Conservation (phyloP, 2,888 invertebrate genomes). For the Aleiodes testaceus region DNA sequence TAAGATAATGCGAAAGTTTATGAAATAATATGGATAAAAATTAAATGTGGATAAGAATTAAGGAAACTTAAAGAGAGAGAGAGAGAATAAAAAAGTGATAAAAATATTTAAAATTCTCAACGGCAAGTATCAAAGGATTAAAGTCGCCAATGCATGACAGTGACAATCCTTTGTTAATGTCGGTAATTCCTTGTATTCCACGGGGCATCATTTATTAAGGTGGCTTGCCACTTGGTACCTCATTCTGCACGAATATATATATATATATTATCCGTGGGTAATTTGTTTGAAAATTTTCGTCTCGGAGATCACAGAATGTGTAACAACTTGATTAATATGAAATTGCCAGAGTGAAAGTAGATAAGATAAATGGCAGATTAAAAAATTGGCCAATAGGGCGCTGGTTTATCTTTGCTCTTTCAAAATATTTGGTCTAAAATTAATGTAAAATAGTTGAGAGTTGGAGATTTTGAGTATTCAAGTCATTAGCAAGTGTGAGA, state of each 20-base stretch:
- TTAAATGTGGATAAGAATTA: slow-evolving; percentile 16
- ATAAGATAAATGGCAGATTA: slow-evolving; percentile 11
- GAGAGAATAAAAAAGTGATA: slow-evolving; percentile 24
- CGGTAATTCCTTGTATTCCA: slow-evolving; percentile 62
- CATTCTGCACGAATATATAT: slow-evolving; percentile 40
- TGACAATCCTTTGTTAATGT: slow-evolving; percentile 65
- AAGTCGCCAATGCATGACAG: slow-evolving; percentile 53
- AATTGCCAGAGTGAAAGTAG: slow-evolving; percentile 44
- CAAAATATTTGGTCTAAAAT: background rate
- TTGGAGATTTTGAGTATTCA: background rate
- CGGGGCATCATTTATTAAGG: slow-evolving; percentile 60
- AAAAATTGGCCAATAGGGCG: background rate
- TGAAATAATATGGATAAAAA: slow-evolving; percentile 33
- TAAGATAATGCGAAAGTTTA: too few relatives aligned
- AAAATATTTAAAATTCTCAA: slow-evolving; percentile 59
- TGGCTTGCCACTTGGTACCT: slow-evolving; percentile 49
- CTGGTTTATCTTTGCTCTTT: too few relatives aligned
- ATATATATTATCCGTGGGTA: slow-evolving; percentile 54
- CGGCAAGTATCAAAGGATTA: slow-evolving; percentile 62
- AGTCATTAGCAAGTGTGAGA: too few relatives aligned
- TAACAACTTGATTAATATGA: slow-evolving; percentile 62
- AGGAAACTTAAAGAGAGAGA: slow-evolving; percentile 11
- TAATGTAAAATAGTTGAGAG: background rate
- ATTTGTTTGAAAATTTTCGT: slow-evolving; percentile 64
- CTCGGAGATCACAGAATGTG: slow-evolving; percentile 60